These are phyloP conservation scores for Idris sp. DNA, from an alignment of 1,140 invertebrate genomes.

Conservation along the genomic window DNA sequence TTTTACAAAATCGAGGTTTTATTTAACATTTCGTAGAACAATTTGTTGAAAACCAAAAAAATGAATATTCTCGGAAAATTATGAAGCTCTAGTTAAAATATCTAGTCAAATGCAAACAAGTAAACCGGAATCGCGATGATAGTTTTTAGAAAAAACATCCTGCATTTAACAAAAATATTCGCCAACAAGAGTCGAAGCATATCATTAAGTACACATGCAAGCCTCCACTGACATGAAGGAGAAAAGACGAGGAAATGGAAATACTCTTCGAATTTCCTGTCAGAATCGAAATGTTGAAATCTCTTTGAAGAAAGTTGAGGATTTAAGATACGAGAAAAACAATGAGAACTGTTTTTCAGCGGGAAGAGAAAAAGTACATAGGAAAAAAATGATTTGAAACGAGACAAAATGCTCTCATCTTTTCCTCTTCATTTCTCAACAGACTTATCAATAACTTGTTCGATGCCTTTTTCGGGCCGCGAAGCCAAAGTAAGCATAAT, in stretches of 20 bases:
- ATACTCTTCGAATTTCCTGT: conserved; percentile 51
- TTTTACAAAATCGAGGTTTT: too few relatives aligned
- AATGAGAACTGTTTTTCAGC: too few relatives aligned
- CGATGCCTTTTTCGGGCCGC: conserved; percentile 52
- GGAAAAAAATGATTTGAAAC: neutral
- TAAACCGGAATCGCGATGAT: neutral
- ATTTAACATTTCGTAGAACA: too few relatives aligned
- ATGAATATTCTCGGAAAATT: too few relatives aligned
- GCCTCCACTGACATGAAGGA: conserved; percentile 8
- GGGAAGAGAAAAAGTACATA: neutral
- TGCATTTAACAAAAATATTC: conserved; percentile 34
- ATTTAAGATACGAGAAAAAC: neutral
- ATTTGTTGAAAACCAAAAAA: too few relatives aligned
- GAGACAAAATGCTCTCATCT: conserved; percentile 25
- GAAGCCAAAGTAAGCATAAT: conserved; percentile 55
- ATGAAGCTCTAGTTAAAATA: too few relatives aligned
- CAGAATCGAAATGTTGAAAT: conserved; percentile 33
- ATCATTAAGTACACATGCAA: conserved; percentile 54
- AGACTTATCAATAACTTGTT: conserved; percentile 54
- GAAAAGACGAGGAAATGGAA: conserved; percentile 45
- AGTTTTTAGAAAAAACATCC: conserved; percentile 4
- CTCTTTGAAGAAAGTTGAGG: conserved; percentile 4
- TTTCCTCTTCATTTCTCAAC: conserved; percentile 36
- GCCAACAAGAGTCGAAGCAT: conserved; percentile 42
- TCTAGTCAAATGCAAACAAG: conserved; percentile 1